Base-by-base conservation (phyloP, 2,797 vertebrate genomes). In the Melanotaenia parkinsoni region DNA sequence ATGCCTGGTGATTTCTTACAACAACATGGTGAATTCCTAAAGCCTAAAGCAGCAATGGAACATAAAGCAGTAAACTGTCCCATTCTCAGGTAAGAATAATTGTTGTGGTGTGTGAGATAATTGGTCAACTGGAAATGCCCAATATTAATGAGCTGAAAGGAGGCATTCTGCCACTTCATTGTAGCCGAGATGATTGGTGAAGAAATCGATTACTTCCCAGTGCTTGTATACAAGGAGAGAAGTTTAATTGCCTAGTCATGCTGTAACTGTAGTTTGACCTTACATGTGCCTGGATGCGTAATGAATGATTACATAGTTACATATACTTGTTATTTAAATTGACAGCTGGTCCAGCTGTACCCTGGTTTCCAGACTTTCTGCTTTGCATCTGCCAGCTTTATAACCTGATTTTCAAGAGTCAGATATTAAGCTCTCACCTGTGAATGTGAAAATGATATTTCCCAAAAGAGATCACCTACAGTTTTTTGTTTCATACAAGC, bases 341-440 rank as follows among this genome's bases (percentile, higher is more conserved):
- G 7, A 24, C 13, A 2, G 20, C 16, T 43, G 40, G 40, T 43
- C 14, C 40, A 43, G 40, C 16, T 43, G 1, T 7, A 45, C 43
- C 28, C 45, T 18, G 37, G 37, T 58, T 57, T 45, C 43, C n/a
- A 26, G 37, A 14, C 18, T 63, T 63, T 61, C 24, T 62, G 63
- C 35, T 57, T 28, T 51, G 16, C 22, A n/a, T n/a, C 11, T 24
- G 14, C 9, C 18, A 51, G 47, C n/a, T 0, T 58, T 20, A 30
- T 11, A 35, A 22, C 30, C 30, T 60, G n/a, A 22, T 38, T 5
- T 61, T 61, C 22, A 28, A 58, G n/a, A 59, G 50, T 53, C 22
- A 53, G 50, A 24, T 26, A 53, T 54, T 26, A 28, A 26, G 26
- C 28, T 54, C 24, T 54, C 24, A 50, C 47, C 20, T 50, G n/a